Conservation (phyloP, 2,888 invertebrate genomes). For the Drosophila buzzatii region DNA sequence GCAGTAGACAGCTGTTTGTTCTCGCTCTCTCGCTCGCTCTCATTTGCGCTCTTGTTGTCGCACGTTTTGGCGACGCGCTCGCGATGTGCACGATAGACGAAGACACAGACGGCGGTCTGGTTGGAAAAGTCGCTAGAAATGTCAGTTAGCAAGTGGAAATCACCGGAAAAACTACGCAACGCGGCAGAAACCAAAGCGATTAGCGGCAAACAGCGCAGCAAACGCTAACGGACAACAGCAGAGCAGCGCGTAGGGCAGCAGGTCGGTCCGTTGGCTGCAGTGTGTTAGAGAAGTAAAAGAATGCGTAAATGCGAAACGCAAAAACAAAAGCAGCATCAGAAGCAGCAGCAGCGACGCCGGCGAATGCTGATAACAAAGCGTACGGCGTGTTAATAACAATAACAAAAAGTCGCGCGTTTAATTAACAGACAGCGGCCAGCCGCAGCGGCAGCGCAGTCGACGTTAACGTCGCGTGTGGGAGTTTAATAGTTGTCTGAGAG, state of each 20-base stretch:
- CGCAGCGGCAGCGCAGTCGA: slow-evolving; percentile 56
- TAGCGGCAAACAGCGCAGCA: slow-evolving; percentile 40
- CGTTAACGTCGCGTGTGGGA: slow-evolving; percentile 56
- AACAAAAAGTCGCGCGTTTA: slow-evolving; percentile 74
- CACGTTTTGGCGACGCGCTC: slow-evolving; percentile 22
- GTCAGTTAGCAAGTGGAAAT: slow-evolving; percentile 80
- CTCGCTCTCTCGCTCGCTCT: slow-evolving; percentile 20
- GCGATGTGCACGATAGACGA: slow-evolving; percentile 58
- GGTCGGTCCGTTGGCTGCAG: slow-evolving; percentile 36
- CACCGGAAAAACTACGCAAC: slow-evolving; percentile 81
- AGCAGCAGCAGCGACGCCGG: slow-evolving; percentile 31
- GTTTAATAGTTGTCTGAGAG: slow-evolving; percentile 41
- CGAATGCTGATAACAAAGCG: slow-evolving; percentile 77
- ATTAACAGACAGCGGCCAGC: slow-evolving; percentile 56
- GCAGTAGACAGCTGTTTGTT: slow-evolving; percentile 50
- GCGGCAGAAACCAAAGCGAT: slow-evolving; percentile 61
- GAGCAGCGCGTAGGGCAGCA: slow-evolving; percentile 32
- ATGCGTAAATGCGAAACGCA: slow-evolving; percentile 59
- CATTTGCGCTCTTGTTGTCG: slow-evolving; percentile 23
- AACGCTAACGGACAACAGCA: slow-evolving; percentile 42
- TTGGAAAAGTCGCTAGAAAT: slow-evolving; percentile 72
- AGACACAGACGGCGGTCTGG: slow-evolving; percentile 46
- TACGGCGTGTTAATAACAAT: slow-evolving; percentile 71
- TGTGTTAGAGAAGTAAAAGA: slow-evolving; percentile 43
- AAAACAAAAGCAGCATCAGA: slow-evolving; percentile 4